Conservation (phyloP, 2,888 invertebrate species). For the Xanthia icteritia region DNA sequence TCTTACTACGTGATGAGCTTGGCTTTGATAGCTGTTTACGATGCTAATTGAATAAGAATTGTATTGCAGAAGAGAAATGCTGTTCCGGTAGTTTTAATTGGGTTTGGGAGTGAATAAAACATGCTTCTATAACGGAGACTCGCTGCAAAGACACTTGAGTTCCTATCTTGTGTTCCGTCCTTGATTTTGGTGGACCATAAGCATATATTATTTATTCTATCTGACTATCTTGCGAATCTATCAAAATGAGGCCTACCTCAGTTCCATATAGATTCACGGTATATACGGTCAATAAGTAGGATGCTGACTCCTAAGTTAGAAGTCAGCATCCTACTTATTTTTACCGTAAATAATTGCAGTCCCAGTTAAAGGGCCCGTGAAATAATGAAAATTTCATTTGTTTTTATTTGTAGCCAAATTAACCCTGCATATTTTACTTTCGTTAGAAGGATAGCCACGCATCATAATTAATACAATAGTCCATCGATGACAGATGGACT, state of each 20-base stretch:
- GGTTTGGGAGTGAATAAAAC: background rate
- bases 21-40: slow-evolving; percentile 30
- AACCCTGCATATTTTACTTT: background rate
- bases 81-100: slow-evolving; percentile 9
- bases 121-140: background rate
- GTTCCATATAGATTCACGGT: too few relatives aligned
- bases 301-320: too few relatives aligned
- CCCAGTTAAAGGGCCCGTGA: too few relatives aligned
- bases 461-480: background rate
- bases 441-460: too few relatives aligned
- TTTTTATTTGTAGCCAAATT: too few relatives aligned
- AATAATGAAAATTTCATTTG: too few relatives aligned
- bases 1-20: slow-evolving; percentile 48
- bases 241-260: too few relatives aligned
- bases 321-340: too few relatives aligned
- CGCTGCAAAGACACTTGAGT: background rate
- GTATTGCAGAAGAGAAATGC: slow-evolving; percentile 10
- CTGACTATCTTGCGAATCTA: background rate
- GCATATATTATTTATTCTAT: background rate
- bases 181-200: background rate
- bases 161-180: background rate
- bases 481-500: too few relatives aligned
- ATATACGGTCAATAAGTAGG: too few relatives aligned
- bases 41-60: slow-evolving; percentile 37
- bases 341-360: background rate